Conservation (phyloP, 2,797 vertebrate genomes). For the Buphagus erythrorhynchus region DNA sequence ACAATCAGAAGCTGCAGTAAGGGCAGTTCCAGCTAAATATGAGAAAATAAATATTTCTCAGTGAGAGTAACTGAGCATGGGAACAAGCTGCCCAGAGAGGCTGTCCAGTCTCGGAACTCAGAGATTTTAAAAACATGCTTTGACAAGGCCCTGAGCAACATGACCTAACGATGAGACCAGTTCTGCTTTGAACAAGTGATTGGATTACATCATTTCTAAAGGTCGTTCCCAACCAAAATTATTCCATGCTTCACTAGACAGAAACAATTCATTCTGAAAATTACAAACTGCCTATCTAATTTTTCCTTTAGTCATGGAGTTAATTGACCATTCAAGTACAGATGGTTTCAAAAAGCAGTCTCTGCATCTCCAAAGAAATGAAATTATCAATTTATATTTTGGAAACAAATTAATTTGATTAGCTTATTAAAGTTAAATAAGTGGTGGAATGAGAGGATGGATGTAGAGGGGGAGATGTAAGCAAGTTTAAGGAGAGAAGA, state of each 20-base stretch:
- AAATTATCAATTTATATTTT: background rate
- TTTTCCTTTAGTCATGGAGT: background rate
- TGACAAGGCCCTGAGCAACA: background rate
- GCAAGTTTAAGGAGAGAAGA: background rate
- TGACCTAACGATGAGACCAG: background rate
- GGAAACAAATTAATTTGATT: background rate
- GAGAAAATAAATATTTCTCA: background rate
- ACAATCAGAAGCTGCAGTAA: background rate
- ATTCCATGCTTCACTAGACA: background rate
- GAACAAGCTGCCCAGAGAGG: background rate
- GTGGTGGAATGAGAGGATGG: background rate
- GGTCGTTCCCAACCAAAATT: background rate
- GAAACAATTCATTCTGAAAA: conserved; percentile 5
- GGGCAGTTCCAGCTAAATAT: background rate
- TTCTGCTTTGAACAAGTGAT: background rate
- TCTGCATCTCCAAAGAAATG: background rate
- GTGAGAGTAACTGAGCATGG: background rate
- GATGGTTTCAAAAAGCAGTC: background rate
- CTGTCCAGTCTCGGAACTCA: background rate
- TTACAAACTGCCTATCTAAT: background rate
- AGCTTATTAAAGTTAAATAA: background rate
- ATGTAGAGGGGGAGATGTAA: background rate
- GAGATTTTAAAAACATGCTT: background rate
- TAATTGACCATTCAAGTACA: background rate
- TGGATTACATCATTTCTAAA: background rate